phyloP scores from a whole-genome alignment of 2,797 vertebrate species.

The Ispidina lecontei region DNA sequence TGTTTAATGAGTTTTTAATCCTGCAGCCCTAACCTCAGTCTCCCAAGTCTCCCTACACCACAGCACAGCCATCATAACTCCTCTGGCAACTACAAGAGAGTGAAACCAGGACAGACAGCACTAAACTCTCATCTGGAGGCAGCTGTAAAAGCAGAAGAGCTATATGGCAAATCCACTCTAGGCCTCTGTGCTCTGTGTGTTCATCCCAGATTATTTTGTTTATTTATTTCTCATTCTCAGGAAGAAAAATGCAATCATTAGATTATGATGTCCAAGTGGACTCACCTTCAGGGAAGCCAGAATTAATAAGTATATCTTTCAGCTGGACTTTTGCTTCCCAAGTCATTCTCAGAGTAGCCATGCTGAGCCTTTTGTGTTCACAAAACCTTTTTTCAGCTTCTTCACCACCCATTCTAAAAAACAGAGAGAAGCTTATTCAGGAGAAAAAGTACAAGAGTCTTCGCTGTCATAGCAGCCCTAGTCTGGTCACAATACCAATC shows the following conservation, averaged over 20 bases:
- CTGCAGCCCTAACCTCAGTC: background rate
- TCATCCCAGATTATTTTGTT: background rate
- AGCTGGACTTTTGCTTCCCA: constrained; percentile 99
- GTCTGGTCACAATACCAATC: background rate
- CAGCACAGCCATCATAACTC: background rate
- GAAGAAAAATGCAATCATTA: background rate
- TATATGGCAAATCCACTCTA: background rate
- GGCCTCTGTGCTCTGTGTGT: background rate
- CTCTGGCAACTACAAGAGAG: background rate
- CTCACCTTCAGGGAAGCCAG: constrained; percentile 95
- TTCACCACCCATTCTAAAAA: constrained; percentile 89
- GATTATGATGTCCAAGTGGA: background rate
- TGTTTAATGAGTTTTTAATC: background rate
- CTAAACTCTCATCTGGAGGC: background rate
- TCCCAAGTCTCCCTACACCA: background rate
- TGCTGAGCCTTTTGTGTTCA: constrained; percentile 95
- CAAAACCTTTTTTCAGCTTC: constrained; percentile 93
- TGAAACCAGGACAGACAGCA: background rate
- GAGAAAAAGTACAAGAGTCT: background rate
- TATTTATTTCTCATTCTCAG: background rate
- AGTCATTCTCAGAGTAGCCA: constrained; percentile 96
- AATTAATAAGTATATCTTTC: constrained; percentile 91
- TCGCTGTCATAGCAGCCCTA: background rate
- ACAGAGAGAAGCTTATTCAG: background rate
- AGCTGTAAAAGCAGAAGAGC: background rate